A percentile compares a stretch with the other conserved stretches of the same genome.
These are phyloP conservation scores for Syrista parreyssii DNA, from an alignment of 2,888 invertebrate genomes.

Conservation along the genomic window DNA sequence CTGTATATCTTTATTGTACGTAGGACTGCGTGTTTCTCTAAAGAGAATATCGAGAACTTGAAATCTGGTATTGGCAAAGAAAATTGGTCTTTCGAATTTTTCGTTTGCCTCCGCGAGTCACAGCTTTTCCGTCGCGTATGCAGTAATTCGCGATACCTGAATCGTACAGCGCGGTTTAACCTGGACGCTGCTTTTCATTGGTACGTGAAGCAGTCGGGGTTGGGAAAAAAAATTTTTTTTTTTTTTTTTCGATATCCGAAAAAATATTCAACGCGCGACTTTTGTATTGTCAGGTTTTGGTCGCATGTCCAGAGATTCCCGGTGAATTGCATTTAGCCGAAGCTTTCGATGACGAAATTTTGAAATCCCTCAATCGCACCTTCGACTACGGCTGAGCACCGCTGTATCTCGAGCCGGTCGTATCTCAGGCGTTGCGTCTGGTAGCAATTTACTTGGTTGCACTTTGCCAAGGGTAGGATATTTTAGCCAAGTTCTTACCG, in stretches of 20 bases:
- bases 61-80: too few relatives aligned
- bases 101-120: too few relatives aligned
- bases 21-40: background rate
- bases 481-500: slow-evolving; percentile 40
- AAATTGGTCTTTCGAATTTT: too few relatives aligned
- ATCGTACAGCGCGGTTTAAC: too few relatives aligned
- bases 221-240: too few relatives aligned
- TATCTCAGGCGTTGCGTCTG: background rate
- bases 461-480: slow-evolving; percentile 36
- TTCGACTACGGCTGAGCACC: background rate
- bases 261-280: background rate
- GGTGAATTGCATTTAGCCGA: background rate
- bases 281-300: too few relatives aligned
- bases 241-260: background rate
- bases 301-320: background rate
- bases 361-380: background rate
- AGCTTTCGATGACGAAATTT: background rate
- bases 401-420: background rate
- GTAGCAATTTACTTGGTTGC: slow-evolving; percentile 40
- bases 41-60: background rate
- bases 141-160: too few relatives aligned
- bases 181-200: too few relatives aligned
- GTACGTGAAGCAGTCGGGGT: too few relatives aligned
- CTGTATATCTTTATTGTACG: background rate
- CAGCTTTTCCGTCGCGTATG: too few relatives aligned